Conservation (phyloP, 2,797 vertebrate species). For the Enteromius viviparus region DNA sequence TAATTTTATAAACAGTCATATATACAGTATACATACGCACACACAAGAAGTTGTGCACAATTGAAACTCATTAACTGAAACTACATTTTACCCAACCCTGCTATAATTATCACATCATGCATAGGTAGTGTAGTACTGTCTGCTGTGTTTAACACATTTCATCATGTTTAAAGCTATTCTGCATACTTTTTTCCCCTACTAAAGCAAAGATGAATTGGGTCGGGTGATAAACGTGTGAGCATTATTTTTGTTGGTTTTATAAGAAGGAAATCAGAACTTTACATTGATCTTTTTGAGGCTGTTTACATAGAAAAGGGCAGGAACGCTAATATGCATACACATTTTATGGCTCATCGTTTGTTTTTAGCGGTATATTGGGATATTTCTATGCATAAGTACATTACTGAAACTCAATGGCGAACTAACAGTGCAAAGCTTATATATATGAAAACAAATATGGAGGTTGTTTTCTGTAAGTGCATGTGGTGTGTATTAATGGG, state of each 20-base stretch:
- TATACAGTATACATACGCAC: too few species aligned
- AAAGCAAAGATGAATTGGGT: background rate
- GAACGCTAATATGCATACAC: background rate
- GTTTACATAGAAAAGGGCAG: background rate
- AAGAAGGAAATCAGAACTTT: background rate
- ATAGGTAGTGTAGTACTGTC: background rate
- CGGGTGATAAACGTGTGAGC: background rate
- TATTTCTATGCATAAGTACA: background rate
- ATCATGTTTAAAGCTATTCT: background rate
- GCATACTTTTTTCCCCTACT: background rate
- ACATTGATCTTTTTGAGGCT: background rate
- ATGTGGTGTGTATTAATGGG: background rate
- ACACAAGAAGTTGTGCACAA: background rate
- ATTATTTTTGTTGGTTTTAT: background rate
- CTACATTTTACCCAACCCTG: background rate
- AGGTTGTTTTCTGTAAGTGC: background rate
- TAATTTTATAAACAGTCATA: background rate
- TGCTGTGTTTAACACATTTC: background rate
- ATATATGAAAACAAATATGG: constrained; percentile 16
- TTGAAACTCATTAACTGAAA: background rate
- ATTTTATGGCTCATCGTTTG: background rate
- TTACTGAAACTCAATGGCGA: background rate
- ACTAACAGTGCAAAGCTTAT: background rate
- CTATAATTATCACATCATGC: background rate
- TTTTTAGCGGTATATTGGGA: background rate